Evolutionary conservation across 1,140 invertebrate species (phyloP).

Genomic region (Trachymyrmex cornetzi): DNA sequence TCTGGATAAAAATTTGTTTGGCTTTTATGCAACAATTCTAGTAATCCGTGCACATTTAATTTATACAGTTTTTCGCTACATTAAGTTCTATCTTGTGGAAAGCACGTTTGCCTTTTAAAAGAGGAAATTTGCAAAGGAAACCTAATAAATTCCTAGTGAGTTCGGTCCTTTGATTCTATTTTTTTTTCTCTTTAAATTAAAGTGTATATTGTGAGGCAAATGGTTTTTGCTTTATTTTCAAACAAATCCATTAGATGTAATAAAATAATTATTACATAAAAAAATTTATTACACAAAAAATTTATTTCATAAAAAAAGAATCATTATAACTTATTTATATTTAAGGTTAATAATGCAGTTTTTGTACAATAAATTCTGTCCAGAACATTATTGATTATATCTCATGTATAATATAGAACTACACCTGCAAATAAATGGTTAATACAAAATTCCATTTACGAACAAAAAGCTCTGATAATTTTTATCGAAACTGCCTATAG

Average conservation of each 20-base stretch:
- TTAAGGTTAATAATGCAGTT: not conserved
- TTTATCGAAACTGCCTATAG: conserved; percentile 30
- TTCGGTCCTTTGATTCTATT: not conserved
- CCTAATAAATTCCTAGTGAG: conserved; percentile 18
- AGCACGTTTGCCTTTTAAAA: not conserved
- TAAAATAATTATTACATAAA: not conserved
- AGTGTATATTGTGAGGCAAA: not conserved
- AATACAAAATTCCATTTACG: not conserved
- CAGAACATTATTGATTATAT: conserved; percentile 17
- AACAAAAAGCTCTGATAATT: conserved; percentile 8
- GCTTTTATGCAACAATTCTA: not conserved
- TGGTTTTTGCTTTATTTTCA: not conserved
- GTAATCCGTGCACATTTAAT: not conserved
- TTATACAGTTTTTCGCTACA: not conserved
- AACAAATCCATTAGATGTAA: not conserved
- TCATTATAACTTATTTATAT: not conserved
- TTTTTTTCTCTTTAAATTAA: conserved; percentile 11
- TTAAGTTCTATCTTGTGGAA: conserved; percentile 4
- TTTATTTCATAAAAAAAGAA: no score
- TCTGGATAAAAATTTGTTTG: not conserved
- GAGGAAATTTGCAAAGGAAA: conserved; percentile 27
- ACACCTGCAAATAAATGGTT: not conserved
- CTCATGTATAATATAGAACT: conserved; percentile 1
- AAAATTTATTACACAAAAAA: not conserved
- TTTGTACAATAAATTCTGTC: not conserved